Evolutionary conservation across 2,888 invertebrate genomes (phyloP).

Genomic region (Dusona sp.): DNA sequence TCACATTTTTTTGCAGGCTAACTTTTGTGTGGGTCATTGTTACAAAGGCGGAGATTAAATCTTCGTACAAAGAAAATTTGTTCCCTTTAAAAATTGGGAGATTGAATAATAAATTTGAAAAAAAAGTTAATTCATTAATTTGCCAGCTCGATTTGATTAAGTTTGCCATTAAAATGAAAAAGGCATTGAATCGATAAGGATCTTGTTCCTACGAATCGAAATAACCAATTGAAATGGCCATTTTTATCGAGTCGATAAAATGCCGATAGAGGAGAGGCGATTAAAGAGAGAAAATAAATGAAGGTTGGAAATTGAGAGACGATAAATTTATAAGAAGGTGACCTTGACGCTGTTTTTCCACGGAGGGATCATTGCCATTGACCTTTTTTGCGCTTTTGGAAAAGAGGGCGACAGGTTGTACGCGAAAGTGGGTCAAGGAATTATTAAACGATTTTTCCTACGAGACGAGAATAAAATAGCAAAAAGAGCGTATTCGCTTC

Average conservation of each 20-base stretch:
- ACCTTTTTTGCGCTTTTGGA: conserved; percentile 9
- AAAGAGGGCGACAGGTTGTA: background rate
- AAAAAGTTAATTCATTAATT: too few relatives aligned
- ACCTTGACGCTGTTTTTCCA: conserved; percentile 39
- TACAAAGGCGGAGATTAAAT: background rate
- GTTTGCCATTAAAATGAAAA: background rate
- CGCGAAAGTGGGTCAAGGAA: conserved; percentile 31
- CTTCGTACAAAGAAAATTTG: background rate
- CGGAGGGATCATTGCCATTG: background rate
- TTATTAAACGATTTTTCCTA: background rate
- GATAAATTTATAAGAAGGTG: background rate
- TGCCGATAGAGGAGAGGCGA: background rate
- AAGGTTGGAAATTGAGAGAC: background rate
- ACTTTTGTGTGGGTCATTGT: background rate
- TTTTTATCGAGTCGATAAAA: conserved; percentile 25
- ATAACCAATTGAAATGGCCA: background rate
- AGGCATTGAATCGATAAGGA: background rate
- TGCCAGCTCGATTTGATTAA: too few relatives aligned
- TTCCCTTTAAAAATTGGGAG: background rate
- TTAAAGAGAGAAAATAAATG: background rate
- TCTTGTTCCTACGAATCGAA: background rate
- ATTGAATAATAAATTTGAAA: background rate
- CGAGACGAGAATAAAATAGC: background rate
- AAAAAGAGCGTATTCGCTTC: background rate
- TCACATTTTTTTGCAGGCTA: background rate